Conservation (phyloP, 2,797 vertebrate genomes). For the Vireo griseus region DNA sequence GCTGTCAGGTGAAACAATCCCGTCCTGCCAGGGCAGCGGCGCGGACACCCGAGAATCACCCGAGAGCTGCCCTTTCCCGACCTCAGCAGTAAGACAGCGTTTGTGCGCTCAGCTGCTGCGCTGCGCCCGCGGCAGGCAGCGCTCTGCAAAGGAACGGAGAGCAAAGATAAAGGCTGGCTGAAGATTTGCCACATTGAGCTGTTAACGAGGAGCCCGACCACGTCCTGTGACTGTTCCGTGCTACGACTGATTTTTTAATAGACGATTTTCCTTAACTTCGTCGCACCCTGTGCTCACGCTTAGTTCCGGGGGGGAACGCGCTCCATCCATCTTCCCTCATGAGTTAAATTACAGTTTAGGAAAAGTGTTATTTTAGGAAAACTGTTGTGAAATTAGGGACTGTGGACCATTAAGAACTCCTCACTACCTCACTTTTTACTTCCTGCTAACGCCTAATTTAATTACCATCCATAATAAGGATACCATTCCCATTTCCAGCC, state of each 20-base stretch:
- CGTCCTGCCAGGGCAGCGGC: not conserved
- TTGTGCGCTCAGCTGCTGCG: accelerated
- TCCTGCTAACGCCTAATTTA: not conserved
- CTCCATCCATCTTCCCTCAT: accelerated
- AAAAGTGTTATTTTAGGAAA: not conserved
- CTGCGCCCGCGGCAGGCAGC: accelerated
- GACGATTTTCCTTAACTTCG: not conserved
- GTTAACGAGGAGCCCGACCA: accelerated
- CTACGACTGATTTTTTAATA: accelerated
- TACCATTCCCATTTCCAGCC: not conserved
- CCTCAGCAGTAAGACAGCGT: accelerated
- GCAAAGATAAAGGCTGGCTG: not conserved
- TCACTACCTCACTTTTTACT: accelerated
- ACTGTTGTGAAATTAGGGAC: not conserved
- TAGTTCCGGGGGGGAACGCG: not conserved
- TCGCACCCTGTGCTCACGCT: accelerated
- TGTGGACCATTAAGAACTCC: too few relatives aligned
- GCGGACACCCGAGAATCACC: accelerated
- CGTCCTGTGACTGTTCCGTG: not conserved
- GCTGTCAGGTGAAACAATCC: not conserved
- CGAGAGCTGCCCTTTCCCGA: accelerated
- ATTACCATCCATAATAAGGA: not conserved
- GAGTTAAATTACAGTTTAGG: not conserved
- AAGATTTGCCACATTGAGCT: too few relatives aligned
- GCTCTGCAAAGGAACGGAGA: accelerated